Evolutionary conservation across 2,113 vertebrate species (phyloP), one percentile per base, ranked within the genome.

Genomic region (Pontoporia blainvillei): DNA sequence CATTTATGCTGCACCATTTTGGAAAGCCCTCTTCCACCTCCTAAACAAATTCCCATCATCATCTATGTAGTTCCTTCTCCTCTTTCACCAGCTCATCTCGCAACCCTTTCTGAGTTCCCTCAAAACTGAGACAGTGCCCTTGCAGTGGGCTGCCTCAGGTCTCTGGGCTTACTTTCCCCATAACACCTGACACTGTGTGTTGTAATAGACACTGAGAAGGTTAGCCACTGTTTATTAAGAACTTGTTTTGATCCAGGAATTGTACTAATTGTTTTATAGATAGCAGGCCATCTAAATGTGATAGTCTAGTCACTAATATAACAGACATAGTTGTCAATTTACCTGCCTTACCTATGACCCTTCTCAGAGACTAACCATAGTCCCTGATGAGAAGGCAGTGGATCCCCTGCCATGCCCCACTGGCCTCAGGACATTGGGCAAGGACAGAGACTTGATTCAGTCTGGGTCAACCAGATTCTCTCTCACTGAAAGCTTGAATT

Each of bases 291-390:
- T 36, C 39, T 86, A 39, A 90, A 15, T 76, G 8, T 90, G 84
- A 57, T 64, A 36, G 5, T 23, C 25, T n/a, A 52, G 14, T 76
- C 87, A 44, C 59, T 91, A 54, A 92, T 92, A 1, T 10, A 88
- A 39, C 1, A 95, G 23, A 49, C 10, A 6, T 15, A 27, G 34
- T 34, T 23, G 8, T 67, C 4, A 0, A 6, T 78, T 79, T 71
- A 31, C 15, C 46, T 76, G 12, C 25, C 41, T 86, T 46, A 6
- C 0, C 0, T 8, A 1, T 49, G 21, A n/a, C 21, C 5, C 1
- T 81, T 61, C 34, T 84, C 91, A 52, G 25, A n/a, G 8, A 29
- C 21, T 71, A 87, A 46, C 25, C 3, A 25, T 3, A 61, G 5
- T 4, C 34, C 31, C 31, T 72, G 20, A 36, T 84, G 10, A 44